phyloP scores from a whole-genome alignment of 2,113 vertebrate genomes.

The Cryptomyrus ogoouensis region DNA sequence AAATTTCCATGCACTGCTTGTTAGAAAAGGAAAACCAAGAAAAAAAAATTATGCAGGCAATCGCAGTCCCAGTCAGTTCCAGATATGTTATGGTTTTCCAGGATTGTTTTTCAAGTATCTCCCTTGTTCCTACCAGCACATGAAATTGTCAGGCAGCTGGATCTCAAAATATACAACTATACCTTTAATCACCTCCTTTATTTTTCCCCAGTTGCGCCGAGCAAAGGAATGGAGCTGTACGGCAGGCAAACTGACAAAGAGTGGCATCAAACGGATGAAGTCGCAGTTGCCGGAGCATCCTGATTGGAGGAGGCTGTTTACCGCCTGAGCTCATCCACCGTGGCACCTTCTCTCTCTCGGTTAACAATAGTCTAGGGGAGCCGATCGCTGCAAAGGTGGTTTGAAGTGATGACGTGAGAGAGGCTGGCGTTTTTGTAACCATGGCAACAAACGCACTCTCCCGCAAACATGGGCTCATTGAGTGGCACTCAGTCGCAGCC shows the following conservation, averaged over 20 bases:
- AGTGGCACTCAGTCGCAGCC: neutral
- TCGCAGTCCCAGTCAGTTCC: neutral
- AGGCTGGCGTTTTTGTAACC: conserved; percentile 58
- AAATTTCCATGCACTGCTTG: neutral
- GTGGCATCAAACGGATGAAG: neutral
- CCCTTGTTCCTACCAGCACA: neutral
- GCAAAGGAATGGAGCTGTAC: neutral
- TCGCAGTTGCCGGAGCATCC: neutral
- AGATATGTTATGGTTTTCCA: neutral
- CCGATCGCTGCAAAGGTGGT: conserved; percentile 51
- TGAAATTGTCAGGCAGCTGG: neutral
- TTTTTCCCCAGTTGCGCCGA: neutral
- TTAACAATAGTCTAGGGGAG: conserved; percentile 18
- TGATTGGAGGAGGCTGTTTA: neutral
- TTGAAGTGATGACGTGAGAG: conserved; percentile 55
- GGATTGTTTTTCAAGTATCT: neutral
- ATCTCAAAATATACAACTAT: neutral
- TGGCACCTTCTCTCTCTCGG: conserved; percentile 8
- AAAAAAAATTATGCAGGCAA: neutral
- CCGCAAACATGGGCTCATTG: conserved; percentile 3
- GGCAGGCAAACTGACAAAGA: neutral
- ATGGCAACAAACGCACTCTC: conserved; percentile 47
- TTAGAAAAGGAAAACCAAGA: neutral
- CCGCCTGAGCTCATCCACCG: conserved; percentile 5
- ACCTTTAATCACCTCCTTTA: neutral